Percentiles rank a stretch among this genome's conserved stretches.
phyloP scores from a whole-genome alignment of 1,140 invertebrate genomes.

The Carposina sasakii region DNA sequence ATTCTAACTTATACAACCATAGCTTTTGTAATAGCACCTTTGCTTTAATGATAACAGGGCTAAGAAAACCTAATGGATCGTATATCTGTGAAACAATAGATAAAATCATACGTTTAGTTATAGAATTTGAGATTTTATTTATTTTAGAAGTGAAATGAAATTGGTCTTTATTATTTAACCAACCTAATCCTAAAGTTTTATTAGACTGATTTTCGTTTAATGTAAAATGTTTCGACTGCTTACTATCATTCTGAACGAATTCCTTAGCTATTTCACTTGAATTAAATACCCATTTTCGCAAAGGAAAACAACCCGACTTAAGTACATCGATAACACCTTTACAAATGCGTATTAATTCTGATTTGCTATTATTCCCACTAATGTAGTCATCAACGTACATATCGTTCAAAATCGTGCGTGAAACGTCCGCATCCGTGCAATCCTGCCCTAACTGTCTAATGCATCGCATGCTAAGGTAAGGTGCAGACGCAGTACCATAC shows the following conservation, averaged over 20 bases:
- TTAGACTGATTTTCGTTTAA: slow-evolving; percentile 27
- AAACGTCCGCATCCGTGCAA: slow-evolving; percentile 18
- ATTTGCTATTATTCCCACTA: slow-evolving; percentile 23
- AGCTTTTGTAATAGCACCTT: slow-evolving; percentile 43
- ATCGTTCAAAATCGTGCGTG: slow-evolving; percentile 21
- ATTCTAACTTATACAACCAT: slow-evolving; percentile 29
- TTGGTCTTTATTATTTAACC: slow-evolving; percentile 23
- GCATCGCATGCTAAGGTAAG: slow-evolving; percentile 33
- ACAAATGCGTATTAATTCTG: slow-evolving; percentile 16
- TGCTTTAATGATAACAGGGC: slow-evolving; percentile 30
- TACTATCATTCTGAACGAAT: slow-evolving; percentile 5
- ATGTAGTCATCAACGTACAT: slow-evolving; percentile 49
- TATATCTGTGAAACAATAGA: slow-evolving; percentile 24
- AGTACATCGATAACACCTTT: slow-evolving; percentile 21
- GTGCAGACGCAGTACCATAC: slow-evolving; percentile 33
- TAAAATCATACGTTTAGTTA: slow-evolving; percentile 21
- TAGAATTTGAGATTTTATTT: slow-evolving; percentile 11
- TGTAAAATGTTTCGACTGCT: slow-evolving; percentile 17
- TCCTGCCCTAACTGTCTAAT: slow-evolving; percentile 38
- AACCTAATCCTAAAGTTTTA: slow-evolving; percentile 27
- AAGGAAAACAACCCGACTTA: slow-evolving; percentile 35
- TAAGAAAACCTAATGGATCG: slow-evolving; percentile 31
- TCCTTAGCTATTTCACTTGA: slow-evolving; percentile 23
- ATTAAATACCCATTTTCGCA: slow-evolving; percentile 52
- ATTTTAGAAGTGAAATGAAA: slow-evolving; percentile 28